phyloP scores from a whole-genome alignment of 2,888 invertebrate species.

The Sepiola atlantica region DNA sequence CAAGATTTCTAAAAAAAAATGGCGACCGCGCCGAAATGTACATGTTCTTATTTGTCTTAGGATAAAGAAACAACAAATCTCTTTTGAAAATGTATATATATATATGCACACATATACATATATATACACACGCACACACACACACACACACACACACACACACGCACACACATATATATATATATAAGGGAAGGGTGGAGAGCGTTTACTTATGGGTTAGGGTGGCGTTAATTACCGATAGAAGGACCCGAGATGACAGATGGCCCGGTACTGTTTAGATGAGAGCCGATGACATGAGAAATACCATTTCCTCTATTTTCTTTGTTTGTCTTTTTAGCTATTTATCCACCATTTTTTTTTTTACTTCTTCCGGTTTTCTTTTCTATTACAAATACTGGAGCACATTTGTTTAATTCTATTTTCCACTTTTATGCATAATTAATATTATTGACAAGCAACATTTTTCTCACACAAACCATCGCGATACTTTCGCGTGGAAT shows the following conservation, averaged over 20 bases:
- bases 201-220: not conserved
- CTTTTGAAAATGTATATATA: too few species aligned
- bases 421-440: too few species aligned
- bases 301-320: not conserved
- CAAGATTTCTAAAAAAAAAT: not conserved
- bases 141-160: too few species aligned
- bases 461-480: too few species aligned
- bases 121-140: too few species aligned
- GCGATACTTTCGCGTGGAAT: too few species aligned
- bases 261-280: not conserved
- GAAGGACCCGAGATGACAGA: not conserved
- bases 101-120: too few species aligned
- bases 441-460: too few species aligned
- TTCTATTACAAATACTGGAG: not conserved
- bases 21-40: not conserved
- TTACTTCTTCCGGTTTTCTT: not conserved
- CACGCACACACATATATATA: too few species aligned
- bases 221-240: constrained; percentile 6
- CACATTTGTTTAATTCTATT: too few species aligned
- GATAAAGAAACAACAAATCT: not conserved
- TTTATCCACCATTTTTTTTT: not conserved
- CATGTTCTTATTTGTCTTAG: not conserved
- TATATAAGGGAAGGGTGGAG: not conserved
- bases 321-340: not conserved
- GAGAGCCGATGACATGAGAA: not conserved